Percentiles rank a stretch among this genome's conserved stretches.
Evolutionary conservation across 2,113 vertebrate species (phyloP).

Genomic region (Sinosuthora webbiana): DNA sequence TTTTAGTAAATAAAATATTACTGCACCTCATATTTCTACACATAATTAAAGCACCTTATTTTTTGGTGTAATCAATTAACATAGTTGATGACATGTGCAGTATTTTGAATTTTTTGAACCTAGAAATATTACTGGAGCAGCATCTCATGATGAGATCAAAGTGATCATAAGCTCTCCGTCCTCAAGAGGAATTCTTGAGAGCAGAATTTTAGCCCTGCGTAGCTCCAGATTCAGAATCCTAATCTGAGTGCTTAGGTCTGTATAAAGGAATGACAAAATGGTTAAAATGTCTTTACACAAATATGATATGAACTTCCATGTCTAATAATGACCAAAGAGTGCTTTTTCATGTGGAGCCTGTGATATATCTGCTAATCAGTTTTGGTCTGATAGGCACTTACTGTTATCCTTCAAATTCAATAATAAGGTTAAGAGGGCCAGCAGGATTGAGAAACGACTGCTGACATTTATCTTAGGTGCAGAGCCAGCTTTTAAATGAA

Average conservation of each 20-base stretch:
- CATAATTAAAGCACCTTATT: not conserved
- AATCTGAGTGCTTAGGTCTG: not conserved
- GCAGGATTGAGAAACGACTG: constrained; percentile 24
- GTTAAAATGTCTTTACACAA: not conserved
- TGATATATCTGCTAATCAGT: constrained; percentile 19
- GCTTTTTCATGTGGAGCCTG: not conserved
- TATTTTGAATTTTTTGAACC: not conserved
- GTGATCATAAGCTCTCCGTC: not conserved
- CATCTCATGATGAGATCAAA: not conserved
- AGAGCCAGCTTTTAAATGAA: constrained; percentile 50
- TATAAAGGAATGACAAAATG: not conserved
- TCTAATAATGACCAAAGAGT: not conserved
- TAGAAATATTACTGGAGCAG: not conserved
- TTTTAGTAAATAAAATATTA: not conserved
- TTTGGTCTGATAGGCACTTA: constrained; percentile 15
- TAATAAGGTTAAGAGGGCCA: not conserved
- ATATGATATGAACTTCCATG: not conserved
- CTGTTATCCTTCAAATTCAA: constrained; percentile 35
- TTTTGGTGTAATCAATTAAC: not conserved
- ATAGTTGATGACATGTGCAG: not conserved
- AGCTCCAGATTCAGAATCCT: not conserved
- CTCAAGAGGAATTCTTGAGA: not conserved
- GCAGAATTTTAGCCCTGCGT: not conserved
- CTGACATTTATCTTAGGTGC: not conserved
- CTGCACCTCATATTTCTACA: not conserved